Evolutionary conservation across 1,140 invertebrate species (phyloP), one percentile per base, ranked within the genome.

Genomic region (Hycleus cichorii): DNA sequence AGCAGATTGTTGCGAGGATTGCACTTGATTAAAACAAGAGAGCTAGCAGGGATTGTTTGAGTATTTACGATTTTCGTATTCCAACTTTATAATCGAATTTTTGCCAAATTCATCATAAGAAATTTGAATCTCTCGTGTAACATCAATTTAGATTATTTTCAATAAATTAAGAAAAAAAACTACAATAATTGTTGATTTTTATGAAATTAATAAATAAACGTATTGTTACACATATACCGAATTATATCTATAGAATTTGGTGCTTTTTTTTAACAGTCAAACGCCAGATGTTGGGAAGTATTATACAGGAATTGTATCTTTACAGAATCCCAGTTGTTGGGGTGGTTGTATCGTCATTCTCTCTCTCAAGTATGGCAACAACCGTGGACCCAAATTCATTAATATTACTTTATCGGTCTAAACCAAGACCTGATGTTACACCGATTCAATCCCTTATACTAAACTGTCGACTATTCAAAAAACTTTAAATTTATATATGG

Each of bases 11-110:
- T 61, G 55, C 49, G 62, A 64, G 62, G 58, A 60, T 61, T 64
- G 56, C 59, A 60, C 49, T 64, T 64, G 59, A 64, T 64, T 64
- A 64, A 64, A 64, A 64, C 62, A 64, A 64, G 59, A 61, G 59
- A 49, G 57, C 59, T 55, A 61, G 44, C 49, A 49, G 26, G 40
- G 11, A 42, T 42, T 11, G 11, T 42, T 42, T 42, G 9, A 11
- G 40, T 42, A 42, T 42, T 42, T 11, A 11, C 32, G 32, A 32
- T 32, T 32, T 32, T 7, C 32, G 32, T 32, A 32, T 32, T 5
- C 4, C 4, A 32, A 32, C 32, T 32, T 32, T 32, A 32, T 32
- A 32, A 32, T 32, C 32, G 32, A 32, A 7, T 32, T 32, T 32
- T 32, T 32, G 7, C 32, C 7, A 32, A 32, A 32, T 32, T 4